Evolutionary conservation across 1,140 invertebrate species (phyloP).

Genomic region (Zaprionus lachaisei): DNA sequence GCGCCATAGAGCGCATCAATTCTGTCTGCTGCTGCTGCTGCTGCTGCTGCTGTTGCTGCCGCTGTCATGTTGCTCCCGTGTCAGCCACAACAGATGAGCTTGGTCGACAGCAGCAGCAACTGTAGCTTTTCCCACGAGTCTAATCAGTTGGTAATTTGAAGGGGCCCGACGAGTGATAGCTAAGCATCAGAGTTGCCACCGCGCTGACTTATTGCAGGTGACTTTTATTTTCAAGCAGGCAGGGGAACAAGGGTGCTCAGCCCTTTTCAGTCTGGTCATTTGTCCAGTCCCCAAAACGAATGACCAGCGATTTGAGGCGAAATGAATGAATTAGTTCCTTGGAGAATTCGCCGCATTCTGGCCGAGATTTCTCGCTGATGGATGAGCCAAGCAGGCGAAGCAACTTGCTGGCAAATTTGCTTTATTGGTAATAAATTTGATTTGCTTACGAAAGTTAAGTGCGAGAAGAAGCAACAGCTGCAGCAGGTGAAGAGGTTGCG

Average conservation of each 20-base stretch:
- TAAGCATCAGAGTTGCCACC: constrained; percentile 62
- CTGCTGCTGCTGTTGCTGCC: constrained; percentile 7
- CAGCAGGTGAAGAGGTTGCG: constrained; percentile 26
- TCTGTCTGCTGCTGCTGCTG: constrained; percentile 6
- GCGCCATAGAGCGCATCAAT: constrained; percentile 65
- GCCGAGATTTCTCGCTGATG: constrained; percentile 47
- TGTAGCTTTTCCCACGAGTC: constrained; percentile 64
- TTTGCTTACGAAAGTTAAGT: constrained; percentile 31
- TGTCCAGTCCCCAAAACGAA: constrained; percentile 59
- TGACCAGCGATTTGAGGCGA: constrained; percentile 68
- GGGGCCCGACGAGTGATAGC: constrained; percentile 62
- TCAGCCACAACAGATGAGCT: constrained; percentile 63
- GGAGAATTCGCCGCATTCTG: constrained; percentile 46
- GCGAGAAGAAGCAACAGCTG: neutral
- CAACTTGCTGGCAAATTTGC: constrained; percentile 35
- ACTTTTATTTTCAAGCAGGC: constrained; percentile 39
- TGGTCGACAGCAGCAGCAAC: constrained; percentile 33
- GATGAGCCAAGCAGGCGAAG: constrained; percentile 10
- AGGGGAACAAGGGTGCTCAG: neutral
- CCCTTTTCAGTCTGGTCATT: constrained; percentile 36
- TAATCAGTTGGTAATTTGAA: constrained; percentile 80
- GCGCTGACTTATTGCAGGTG: constrained; percentile 73
- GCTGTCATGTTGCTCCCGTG: constrained; percentile 33
- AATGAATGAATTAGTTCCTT: constrained; percentile 81
- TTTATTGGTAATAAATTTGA: constrained; percentile 70